Base-by-base conservation (phyloP, 2,888 invertebrate genomes). In the Gymnoscelis rufifasciata region DNA sequence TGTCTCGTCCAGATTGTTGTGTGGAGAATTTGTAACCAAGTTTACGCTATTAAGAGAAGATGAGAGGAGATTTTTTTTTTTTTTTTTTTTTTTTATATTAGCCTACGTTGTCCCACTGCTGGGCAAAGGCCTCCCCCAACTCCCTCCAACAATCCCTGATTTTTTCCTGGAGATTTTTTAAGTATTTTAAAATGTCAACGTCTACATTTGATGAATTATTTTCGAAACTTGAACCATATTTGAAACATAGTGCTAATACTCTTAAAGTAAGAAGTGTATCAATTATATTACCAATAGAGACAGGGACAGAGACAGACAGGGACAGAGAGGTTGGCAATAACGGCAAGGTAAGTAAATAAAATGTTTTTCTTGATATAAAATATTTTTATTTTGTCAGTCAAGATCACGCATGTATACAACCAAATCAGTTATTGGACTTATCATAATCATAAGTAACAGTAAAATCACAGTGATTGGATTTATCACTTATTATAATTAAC, bases 181-280 rank as follows among this genome's bases (percentile, higher is more conserved):
- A 24, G 24, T 24, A 24, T 7, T 24, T 24, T 24, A 24, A 24
- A 24, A 24, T 24, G n/a, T n/a, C n/a, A n/a, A n/a, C n/a, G n/a
- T n/a, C n/a, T 29, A 29, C 30, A 31, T 31, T 14, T 30, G 10
- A 30, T 30, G 30, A 30, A 30, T 30, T 30, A 31, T 31, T 12
- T 31, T 31, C 31, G 14, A 31, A 31, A 31, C 14, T 31, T 14
- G 31, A 31, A 31, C 12, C 31, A 31, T 31, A 31, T 14, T 31
- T 31, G 31, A 31, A 31, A 14, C 13, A n/a, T n/a, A n/a, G n/a
- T n/a, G n/a, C n/a, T n/a, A n/a, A n/a, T n/a, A n/a, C 31, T 12
- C 12, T 14, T 12, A 31, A n/a, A 14, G 13, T 14, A 31, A 31
- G 31, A 31, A 14, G 8, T 14, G 14, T 14, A 14, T 31, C 31